Base-by-base conservation (phyloP, 2,888 invertebrate species). In the Tanytarsus gracilentus region DNA sequence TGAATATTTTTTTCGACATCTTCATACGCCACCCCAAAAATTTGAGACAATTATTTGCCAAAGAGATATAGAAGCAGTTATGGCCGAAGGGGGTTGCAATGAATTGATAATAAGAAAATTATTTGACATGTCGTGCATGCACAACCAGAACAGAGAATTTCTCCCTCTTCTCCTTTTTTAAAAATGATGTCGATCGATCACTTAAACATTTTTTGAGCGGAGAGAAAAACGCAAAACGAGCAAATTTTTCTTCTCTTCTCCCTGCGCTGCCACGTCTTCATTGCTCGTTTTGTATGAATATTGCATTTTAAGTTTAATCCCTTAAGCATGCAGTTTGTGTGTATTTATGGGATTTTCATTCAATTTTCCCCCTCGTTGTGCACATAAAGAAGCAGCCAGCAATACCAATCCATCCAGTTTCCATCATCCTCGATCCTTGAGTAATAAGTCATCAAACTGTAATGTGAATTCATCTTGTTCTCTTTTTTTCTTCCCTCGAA, bases 251-350 rank as follows among this genome's bases (percentile, higher is more conserved):
- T 26, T 36, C 30, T 30, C 52, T 21, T n/a, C 33, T 25, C 18
- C 39, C 6, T 53, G 21, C 16, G n/a, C 30, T 33, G 33, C 6
- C 16, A 23, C 33, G 36, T 33, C 52, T n/a, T n/a, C n/a, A n/a
- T n/a, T n/a, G 49, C n/a, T 18, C 51, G 14, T 51, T 33, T 25
- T 26, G 55, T 39, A 55, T 39, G 55, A 55, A 55, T 55, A 55
- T 55, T 55, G 55, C 55, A 55, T 55, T 55, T 55, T 55, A 55
- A 55, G 39, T 55, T 55, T 40, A 55, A 55, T 55, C 55, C 55
- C 55, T 55, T 55, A 55, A 55, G 55, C 55, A 55, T 55, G 55
- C 55, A 55, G 55, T 55, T 55, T 55, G 55, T 55, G 55, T 55
- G 55, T 55, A 55, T 55, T 55, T 55, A 55, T 55, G 55, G 55